A percentile compares a stretch with the other conserved stretches of the same genome.
phyloP scores from a whole-genome alignment of 2,113 vertebrate species.

The Jacana jacana region DNA sequence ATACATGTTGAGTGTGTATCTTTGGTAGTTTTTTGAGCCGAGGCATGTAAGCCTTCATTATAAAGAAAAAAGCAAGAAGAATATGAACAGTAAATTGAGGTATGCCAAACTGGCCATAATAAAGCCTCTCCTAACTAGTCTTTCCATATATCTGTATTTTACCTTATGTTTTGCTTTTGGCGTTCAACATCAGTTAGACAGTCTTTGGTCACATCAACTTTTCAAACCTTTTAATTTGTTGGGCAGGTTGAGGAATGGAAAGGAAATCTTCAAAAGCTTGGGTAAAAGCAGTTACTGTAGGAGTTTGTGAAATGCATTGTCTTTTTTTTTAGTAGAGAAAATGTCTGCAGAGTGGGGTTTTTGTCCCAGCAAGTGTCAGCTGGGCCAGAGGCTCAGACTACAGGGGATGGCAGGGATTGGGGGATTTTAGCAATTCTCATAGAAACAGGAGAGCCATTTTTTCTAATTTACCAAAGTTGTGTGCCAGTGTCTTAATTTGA shows the following conservation, averaged over 20 bases:
- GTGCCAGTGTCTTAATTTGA: background rate
- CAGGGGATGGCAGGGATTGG: background rate
- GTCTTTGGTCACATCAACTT: slow-evolving; percentile 26
- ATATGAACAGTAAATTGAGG: background rate
- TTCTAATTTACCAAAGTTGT: background rate
- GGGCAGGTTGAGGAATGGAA: background rate
- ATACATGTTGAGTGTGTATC: background rate
- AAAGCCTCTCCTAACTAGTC: background rate
- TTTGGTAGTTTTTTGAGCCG: background rate
- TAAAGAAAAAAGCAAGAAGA: background rate
- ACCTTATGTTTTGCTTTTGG: slow-evolving; percentile 33
- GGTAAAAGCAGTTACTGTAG: background rate
- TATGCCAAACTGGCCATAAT: background rate
- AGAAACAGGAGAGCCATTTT: background rate
- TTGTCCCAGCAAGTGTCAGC: background rate
- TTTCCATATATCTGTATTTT: background rate
- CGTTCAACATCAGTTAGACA: background rate
- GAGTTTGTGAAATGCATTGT: background rate
- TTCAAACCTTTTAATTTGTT: slow-evolving; percentile 20
- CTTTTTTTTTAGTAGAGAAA: background rate
- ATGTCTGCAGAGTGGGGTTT: background rate
- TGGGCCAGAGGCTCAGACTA: background rate
- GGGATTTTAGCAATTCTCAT: background rate
- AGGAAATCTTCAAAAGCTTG: slow-evolving; percentile 32
- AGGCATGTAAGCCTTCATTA: background rate